Evolutionary conservation across 1,140 invertebrate species (phyloP).

Genomic region (Solen grandis): DNA sequence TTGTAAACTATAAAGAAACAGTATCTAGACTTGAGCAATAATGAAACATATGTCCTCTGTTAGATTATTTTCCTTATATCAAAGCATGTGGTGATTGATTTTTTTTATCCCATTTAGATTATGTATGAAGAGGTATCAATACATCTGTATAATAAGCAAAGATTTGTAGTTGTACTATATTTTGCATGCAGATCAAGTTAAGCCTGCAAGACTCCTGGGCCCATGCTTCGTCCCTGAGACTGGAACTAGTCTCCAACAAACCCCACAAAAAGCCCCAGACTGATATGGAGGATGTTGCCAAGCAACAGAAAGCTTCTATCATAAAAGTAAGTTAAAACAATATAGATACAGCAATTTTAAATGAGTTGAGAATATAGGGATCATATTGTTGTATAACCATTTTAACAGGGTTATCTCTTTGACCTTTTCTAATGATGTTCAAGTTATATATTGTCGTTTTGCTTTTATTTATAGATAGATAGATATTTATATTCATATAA

Average conservation of each 20-base stretch:
- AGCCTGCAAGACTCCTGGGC: conserved; percentile 62
- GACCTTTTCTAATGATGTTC: background rate
- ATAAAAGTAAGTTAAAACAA: conserved; percentile 56
- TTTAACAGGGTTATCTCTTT: background rate
- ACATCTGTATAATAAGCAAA: too few species aligned
- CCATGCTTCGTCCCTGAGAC: conserved; percentile 61
- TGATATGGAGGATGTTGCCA: conserved; percentile 41
- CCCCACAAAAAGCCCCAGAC: conserved; percentile 22
- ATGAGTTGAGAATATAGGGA: background rate
- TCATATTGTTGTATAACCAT: background rate
- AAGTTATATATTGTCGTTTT: background rate
- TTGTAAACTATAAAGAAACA: too few species aligned
- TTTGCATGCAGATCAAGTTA: conserved; percentile 63
- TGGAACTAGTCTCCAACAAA: conserved; percentile 61
- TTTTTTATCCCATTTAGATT: too few species aligned
- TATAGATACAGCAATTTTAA: background rate
- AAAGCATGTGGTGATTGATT: too few species aligned
- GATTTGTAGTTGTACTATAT: too few species aligned
- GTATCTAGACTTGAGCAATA: too few species aligned
- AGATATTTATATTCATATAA: too few species aligned
- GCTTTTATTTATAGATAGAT: too few species aligned
- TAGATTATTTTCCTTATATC: too few species aligned
- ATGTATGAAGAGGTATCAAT: too few species aligned
- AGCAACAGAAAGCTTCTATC: conserved; percentile 63
- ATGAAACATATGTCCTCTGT: too few species aligned